These are phyloP conservation scores for Pagrus major DNA, from an alignment of 2,113 vertebrate genomes.

Conservation along the genomic window DNA sequence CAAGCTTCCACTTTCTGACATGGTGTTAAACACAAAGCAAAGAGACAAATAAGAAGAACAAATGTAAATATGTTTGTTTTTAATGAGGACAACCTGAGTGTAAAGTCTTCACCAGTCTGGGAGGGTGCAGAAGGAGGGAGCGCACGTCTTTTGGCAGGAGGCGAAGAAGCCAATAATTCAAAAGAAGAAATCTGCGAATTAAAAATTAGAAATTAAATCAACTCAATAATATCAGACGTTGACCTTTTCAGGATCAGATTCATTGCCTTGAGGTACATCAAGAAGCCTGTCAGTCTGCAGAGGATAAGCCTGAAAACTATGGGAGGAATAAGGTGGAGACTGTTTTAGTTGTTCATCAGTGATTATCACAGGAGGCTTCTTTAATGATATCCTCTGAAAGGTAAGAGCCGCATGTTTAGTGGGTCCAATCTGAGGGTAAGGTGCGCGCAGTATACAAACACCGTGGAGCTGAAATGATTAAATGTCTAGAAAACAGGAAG, in stretches of 20 bases:
- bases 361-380: not conserved
- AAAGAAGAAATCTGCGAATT: slow-evolving; percentile 19
- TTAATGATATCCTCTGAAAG: not conserved
- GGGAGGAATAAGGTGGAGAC: not conserved
- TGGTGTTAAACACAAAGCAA: not conserved
- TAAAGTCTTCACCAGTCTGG: not conserved
- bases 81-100: not conserved
- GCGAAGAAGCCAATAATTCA: slow-evolving; percentile 8
- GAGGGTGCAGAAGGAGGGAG: not conserved
- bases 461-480: slow-evolving; percentile 67
- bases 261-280: slow-evolving; percentile 54
- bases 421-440: not conserved
- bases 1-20: not conserved
- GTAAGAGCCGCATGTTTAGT: not conserved
- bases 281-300: slow-evolving; percentile 7
- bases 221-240: slow-evolving; percentile 37
- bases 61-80: not conserved
- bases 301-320: slow-evolving; percentile 31
- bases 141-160: not conserved
- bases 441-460: slow-evolving; percentile 37
- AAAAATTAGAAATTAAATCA: slow-evolving; percentile 23
- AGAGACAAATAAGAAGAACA: too few relatives aligned
- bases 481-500: slow-evolving; percentile 73
- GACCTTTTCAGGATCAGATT: slow-evolving; percentile 52
- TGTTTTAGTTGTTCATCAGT: not conserved